Conservation (phyloP, 2,797 vertebrate species). For the Carduelis carduelis region DNA sequence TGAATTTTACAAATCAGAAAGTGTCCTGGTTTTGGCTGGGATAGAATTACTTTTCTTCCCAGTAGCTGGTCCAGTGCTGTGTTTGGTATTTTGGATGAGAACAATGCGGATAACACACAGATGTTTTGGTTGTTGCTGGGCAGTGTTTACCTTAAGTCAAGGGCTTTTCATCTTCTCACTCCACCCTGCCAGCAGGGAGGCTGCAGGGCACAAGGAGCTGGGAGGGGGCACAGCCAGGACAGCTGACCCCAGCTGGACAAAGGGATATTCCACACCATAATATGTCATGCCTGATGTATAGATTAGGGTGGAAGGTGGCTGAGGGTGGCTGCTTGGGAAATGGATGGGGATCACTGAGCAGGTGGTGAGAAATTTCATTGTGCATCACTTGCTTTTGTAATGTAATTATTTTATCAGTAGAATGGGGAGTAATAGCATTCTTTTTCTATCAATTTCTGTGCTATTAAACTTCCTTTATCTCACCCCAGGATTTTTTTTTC, state of each 20-base stretch:
- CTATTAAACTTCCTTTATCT: neutral
- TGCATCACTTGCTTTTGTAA: neutral
- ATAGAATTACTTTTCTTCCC: neutral
- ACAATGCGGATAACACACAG: neutral
- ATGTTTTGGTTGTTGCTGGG: neutral
- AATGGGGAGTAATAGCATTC: neutral
- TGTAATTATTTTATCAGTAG: neutral
- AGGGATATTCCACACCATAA: neutral
- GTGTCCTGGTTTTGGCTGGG: neutral
- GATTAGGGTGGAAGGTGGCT: neutral
- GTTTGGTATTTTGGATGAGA: neutral
- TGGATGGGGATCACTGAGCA: neutral
- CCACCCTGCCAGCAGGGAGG: neutral
- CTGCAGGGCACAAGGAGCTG: neutral
- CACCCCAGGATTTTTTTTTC: neutral
- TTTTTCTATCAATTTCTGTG: neutral
- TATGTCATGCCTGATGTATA: no score
- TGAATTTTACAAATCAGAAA: neutral
- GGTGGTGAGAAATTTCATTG: neutral
- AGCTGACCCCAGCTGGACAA: neutral
- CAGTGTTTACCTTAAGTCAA: neutral
- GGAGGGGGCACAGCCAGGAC: neutral
- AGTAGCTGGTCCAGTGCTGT: neutral
- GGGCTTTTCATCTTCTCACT: neutral
- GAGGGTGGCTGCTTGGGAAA: neutral